Base-by-base conservation (phyloP, 2,888 invertebrate species). In the Gastracanthus pulcherrimus region DNA sequence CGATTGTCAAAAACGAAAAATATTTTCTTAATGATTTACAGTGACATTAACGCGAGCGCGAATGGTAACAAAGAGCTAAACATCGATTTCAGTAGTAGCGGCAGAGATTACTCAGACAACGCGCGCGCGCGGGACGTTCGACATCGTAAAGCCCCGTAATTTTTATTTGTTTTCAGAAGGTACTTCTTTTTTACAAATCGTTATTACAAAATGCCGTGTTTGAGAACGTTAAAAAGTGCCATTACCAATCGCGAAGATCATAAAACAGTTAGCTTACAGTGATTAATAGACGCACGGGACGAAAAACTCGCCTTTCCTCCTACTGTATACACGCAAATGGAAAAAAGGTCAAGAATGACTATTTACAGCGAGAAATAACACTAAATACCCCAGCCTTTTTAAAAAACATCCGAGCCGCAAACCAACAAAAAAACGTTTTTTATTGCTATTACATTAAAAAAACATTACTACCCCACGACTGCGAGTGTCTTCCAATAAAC, bases 71-170 rank as follows among this genome's bases (percentile, higher is more conserved):
- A 26, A 58, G n/a, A 9, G 26, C 23, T 11, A 26, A 13, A 26
- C 13, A 58, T 58, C 58, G 58, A 58, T 58, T 58, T 26, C 62
- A 62, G 62, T 62, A 62, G 62, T 62, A 62, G 9, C 19, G 11
- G 19, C 62, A 4, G 19, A 9, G 11, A 62, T 19, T 36, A 62
- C 62, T 62, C 62, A 13, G 62, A 62, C 62, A 26, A 13, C 29
- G 13, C 7, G 19, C 31, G 60, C 31, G 9, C 60, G 60, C 19
- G 9, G n/a, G 34, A 34, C 62, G 62, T 16, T 34, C 19, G 36
- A 36, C 29, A 34, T 19, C 62, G 36, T 36, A 62, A 62, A 62
- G 62, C 58, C 26, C 26, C 23, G 4, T 2, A 5, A 45, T 0
- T 45, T 45, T 45, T 45, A 45, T 58, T 58, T 58, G 58, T 58